Evolutionary conservation across 1,140 invertebrate genomes (phyloP).

Genomic region (Heliothis subflexa): DNA sequence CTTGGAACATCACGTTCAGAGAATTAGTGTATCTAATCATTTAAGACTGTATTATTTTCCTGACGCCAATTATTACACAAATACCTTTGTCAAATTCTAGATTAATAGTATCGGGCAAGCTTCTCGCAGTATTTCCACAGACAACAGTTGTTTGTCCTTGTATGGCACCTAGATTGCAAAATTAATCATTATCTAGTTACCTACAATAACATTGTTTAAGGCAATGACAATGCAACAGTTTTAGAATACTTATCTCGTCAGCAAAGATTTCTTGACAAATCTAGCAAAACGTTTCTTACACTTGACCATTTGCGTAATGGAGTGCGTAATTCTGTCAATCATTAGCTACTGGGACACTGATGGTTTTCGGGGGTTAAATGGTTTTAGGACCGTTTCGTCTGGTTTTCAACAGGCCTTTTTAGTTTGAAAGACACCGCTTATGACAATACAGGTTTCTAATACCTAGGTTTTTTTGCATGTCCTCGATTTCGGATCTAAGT

Average conservation of each 20-base stretch:
- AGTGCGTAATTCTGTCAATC: too few relatives aligned
- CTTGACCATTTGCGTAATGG: neutral
- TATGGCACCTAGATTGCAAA: conserved; percentile 16
- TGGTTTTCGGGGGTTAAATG: too few relatives aligned
- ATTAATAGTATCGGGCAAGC: neutral
- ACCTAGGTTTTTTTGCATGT: neutral
- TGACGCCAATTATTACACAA: neutral
- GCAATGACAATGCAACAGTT: conserved; percentile 12
- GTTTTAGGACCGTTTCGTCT: too few relatives aligned
- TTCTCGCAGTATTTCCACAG: neutral
- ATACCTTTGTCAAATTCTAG: neutral
- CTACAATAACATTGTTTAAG: conserved; percentile 11
- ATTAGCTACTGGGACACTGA: too few relatives aligned
- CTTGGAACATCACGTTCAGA: conserved; percentile 9
- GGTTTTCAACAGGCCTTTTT: too few relatives aligned
- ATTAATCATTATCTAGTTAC: conserved; percentile 21
- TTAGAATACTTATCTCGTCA: conserved; percentile 3
- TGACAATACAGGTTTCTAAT: neutral
- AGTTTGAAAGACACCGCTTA: too few relatives aligned
- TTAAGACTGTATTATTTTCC: conserved; percentile 6
- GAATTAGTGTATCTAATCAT: conserved; percentile 7
- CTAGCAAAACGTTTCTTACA: neutral
- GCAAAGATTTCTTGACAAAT: neutral
- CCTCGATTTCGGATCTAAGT: neutral
- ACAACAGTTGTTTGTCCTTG: conserved; percentile 9